Conservation (phyloP, 2,113 vertebrate species). For the Petroica traversi region DNA sequence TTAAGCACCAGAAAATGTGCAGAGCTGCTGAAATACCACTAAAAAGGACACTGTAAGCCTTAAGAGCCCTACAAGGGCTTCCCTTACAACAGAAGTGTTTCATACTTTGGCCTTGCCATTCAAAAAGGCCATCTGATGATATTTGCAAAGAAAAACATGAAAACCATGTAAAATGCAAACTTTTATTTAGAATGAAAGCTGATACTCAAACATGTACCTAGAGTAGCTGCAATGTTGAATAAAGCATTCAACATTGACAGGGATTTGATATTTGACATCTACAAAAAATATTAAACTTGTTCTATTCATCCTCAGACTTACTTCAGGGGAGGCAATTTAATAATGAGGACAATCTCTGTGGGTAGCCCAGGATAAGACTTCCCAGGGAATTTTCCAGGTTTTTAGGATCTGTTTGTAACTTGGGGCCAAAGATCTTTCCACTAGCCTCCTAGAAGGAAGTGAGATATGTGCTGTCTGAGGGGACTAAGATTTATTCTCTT, state of each 20-base stretch:
- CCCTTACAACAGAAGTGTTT: not conserved
- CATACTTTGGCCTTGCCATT: not conserved
- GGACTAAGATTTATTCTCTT: not conserved
- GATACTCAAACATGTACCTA: not conserved
- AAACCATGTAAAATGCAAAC: not conserved
- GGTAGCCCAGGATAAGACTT: not conserved
- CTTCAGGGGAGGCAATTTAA: not conserved
- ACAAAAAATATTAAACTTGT: not conserved
- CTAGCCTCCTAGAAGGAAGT: not conserved
- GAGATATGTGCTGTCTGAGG: not conserved
- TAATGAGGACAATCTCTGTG: not conserved
- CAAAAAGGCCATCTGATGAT: not conserved
- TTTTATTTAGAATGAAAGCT: not conserved
- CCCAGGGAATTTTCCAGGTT: not conserved
- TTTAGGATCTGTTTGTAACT: not conserved
- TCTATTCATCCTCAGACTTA: not conserved
- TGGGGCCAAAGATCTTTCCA: not conserved
- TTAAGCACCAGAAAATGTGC: conserved; percentile 24
- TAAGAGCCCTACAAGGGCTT: not conserved
- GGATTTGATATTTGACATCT: not conserved
- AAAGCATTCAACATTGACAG: not conserved
- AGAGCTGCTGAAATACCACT: not conserved
- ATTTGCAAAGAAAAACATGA: not conserved
- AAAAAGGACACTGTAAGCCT: not conserved
- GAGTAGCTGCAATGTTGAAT: not conserved